Evolutionary conservation across 2,888 invertebrate genomes (phyloP).

Genomic region (Morpho deidamia): DNA sequence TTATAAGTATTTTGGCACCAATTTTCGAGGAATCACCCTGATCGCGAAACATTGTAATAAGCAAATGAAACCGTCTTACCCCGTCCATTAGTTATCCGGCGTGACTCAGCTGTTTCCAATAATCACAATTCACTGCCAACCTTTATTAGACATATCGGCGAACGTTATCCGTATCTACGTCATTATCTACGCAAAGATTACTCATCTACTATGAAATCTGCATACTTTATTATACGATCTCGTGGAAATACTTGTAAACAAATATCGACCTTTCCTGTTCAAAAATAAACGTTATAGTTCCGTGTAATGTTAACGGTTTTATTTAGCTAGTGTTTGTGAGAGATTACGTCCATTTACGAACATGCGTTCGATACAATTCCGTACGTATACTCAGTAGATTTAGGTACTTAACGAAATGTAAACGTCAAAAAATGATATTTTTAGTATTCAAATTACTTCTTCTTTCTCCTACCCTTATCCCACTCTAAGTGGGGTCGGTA

Average conservation of each 20-base stretch:
- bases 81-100: neutral
- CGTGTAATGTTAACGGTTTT: neutral
- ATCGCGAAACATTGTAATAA: no score
- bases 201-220: constrained; percentile 4
- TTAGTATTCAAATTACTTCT: no score
- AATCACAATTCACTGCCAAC: neutral
- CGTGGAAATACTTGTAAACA: constrained; percentile 18
- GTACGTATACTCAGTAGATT: no score
- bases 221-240: constrained; percentile 9
- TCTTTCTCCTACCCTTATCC: no score
- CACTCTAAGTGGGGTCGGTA: no score
- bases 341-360: no score
- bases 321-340: neutral
- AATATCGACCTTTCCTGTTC: constrained; percentile 13
- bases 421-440: no score
- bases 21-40: no score
- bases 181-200: constrained; percentile 1
- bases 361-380: no score
- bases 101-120: constrained; percentile 3
- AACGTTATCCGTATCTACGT: neutral
- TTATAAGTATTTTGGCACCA: no score
- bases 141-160: neutral
- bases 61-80: no score
- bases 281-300: constrained; percentile 10
- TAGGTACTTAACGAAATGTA: no score